Conservation (phyloP, 2,797 vertebrate genomes). For the Gephyroberyx darwinii region DNA sequence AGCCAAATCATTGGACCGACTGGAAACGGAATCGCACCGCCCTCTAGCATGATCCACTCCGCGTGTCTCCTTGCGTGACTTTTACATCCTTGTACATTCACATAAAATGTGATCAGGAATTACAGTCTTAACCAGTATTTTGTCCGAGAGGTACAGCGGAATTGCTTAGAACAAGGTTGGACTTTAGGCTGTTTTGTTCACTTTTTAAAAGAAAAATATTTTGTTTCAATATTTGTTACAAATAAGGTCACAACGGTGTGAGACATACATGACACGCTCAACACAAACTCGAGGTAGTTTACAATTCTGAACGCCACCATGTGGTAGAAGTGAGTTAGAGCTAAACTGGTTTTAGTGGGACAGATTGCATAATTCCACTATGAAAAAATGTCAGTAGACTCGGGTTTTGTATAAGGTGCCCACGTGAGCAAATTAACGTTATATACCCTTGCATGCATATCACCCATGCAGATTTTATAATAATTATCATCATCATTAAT, state of each 20-base stretch:
- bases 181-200: background rate
- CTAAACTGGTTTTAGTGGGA: constrained; percentile 25
- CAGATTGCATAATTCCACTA: constrained; percentile 52
- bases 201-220: background rate
- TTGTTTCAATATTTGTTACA: background rate
- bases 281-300: background rate
- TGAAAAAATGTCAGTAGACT: background rate
- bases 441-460: too few species aligned
- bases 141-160: too few species aligned
- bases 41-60: constrained; percentile 30
- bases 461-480: background rate
- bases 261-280: background rate
- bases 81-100: background rate
- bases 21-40: constrained; percentile 30
- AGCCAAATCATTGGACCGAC: constrained; percentile 63
- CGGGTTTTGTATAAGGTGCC: constrained; percentile 14
- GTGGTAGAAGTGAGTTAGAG: constrained; percentile 5
- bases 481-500: background rate
- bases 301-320: constrained; percentile 39
- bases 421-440: constrained; percentile 4
- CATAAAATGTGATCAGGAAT: background rate
- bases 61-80: constrained; percentile 29
- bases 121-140: background rate
- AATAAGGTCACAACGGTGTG: background rate
- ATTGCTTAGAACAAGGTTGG: background rate